These are phyloP conservation scores for Ameiurus melas DNA, from an alignment of 2,113 vertebrate species.

Conservation along the genomic window DNA sequence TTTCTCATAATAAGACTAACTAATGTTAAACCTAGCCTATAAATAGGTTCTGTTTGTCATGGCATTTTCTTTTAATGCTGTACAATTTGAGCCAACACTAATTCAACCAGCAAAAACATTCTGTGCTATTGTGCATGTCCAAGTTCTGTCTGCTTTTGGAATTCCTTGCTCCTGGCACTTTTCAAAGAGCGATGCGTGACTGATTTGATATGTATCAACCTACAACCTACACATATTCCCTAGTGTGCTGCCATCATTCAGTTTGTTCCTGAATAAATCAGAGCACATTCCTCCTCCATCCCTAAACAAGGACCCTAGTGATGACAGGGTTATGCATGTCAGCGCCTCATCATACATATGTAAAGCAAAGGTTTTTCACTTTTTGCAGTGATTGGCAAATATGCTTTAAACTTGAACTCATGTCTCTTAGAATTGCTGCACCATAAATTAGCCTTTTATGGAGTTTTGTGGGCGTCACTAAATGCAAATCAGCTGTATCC, in stretches of 20 bases:
- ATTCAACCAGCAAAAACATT: neutral
- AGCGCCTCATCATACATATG: neutral
- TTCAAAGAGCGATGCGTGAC: neutral
- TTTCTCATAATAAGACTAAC: no score
- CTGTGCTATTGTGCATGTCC: neutral
- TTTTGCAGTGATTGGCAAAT: neutral
- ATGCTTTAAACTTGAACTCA: neutral
- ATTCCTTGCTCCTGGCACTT: neutral
- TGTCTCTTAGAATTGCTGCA: no score
- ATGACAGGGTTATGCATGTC: neutral
- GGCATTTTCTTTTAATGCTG: neutral
- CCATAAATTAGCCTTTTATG: neutral
- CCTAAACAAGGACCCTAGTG: neutral
- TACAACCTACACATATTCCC: neutral
- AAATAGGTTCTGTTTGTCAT: neutral
- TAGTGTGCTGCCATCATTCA: neutral
- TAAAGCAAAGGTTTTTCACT: neutral
- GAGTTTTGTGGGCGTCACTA: neutral
- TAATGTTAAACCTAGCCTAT: no score
- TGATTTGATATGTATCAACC: neutral
- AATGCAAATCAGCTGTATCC: neutral
- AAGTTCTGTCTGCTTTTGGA: neutral
- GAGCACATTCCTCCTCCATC: neutral
- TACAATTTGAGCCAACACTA: neutral
- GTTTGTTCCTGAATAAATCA: neutral